Percentiles rank a stretch among this genome's conserved stretches.
Evolutionary conservation across 2,113 vertebrate genomes (phyloP).

Genomic region (Aix galericulata): DNA sequence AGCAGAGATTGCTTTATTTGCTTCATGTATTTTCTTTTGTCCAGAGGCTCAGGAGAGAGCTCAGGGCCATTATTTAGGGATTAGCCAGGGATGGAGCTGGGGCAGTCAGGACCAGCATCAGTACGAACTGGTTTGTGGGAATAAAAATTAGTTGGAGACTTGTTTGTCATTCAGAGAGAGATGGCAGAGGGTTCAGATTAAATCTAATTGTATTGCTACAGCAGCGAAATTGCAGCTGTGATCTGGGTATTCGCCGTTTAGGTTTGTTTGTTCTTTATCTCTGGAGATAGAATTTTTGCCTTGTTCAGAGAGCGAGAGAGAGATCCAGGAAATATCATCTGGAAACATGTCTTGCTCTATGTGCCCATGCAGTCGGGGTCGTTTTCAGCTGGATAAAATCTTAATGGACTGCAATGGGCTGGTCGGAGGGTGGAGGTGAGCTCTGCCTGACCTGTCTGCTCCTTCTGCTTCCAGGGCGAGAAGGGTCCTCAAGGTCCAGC

Average conservation of each 20-base stretch:
- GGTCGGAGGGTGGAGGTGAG: background rate
- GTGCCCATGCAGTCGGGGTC: background rate
- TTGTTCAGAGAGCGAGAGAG: background rate
- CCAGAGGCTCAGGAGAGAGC: background rate
- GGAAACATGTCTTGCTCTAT: background rate
- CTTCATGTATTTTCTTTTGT: background rate
- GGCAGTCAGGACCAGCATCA: background rate
- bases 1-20: background rate
- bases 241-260: background rate
- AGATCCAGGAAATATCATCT: background rate
- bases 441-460: background rate
- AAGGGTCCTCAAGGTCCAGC: slow-evolving; percentile 97
- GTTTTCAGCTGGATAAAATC: background rate
- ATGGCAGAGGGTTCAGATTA: slow-evolving; percentile 2
- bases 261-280: slow-evolving; percentile 28
- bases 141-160: background rate
- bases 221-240: slow-evolving; percentile 19
- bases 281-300: background rate
- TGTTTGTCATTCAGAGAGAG: slow-evolving; percentile 25
- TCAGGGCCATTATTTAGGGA: accelerated
- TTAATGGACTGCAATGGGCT: background rate
- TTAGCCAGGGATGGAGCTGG: background rate
- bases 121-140: background rate
- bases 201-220: background rate
- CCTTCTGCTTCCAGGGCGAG: slow-evolving; percentile 83